These are phyloP conservation scores for Emydoidea blandingii DNA, from an alignment of 2,797 vertebrate genomes.

Conservation along the genomic window DNA sequence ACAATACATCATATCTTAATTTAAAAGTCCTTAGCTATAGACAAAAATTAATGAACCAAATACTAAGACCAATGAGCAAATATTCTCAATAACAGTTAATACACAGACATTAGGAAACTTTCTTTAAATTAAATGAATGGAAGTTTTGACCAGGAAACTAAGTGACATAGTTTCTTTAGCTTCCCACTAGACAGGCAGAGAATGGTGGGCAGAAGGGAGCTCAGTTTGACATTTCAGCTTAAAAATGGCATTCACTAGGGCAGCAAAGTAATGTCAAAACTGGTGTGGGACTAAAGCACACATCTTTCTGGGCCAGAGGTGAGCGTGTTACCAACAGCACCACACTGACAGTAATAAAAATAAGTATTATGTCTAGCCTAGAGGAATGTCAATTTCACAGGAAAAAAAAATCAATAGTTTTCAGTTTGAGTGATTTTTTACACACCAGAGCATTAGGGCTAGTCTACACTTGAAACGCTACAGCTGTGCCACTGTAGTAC, in stretches of 20 bases:
- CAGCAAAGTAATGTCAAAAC: conserved; percentile 13
- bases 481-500: not conserved
- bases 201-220: not conserved
- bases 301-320: conserved; percentile 58
- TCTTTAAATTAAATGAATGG: conserved; percentile 10
- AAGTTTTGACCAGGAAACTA: conserved; percentile 33
- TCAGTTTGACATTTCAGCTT: conserved; percentile 53
- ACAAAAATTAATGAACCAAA: not conserved
- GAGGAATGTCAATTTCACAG: conserved; percentile 59
- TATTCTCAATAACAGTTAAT: not conserved
- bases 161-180: not conserved
- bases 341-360: conserved; percentile 62
- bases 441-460: conserved; percentile 27
- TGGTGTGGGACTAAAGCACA: conserved; percentile 44
- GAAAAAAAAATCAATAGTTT: conserved; percentile 57
- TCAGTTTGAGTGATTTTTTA: conserved; percentile 60
- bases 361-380: conserved; percentile 56
- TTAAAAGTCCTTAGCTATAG: not conserved
- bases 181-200: not conserved
- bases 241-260: conserved; percentile 39
- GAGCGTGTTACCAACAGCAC: conserved; percentile 60
- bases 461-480: not conserved
- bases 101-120: accelerated
- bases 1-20: not conserved
- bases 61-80: not conserved